These are phyloP conservation scores for Gallinago nigripennis DNA, from an alignment of 2,797 vertebrate species.

Conservation along the genomic window DNA sequence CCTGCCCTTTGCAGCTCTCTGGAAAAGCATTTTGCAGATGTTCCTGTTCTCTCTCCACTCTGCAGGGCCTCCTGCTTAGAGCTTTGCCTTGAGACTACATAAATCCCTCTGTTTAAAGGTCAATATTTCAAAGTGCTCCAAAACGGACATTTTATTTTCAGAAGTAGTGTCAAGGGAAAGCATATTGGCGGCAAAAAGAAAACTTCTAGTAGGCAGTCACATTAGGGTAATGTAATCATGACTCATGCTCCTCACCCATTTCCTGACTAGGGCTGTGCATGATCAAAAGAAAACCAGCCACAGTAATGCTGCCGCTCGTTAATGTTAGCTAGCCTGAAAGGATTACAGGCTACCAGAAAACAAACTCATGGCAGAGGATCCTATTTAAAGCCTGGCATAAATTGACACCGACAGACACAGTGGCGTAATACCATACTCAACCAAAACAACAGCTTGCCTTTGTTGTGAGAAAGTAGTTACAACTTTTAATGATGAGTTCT, in stretches of 20 bases:
- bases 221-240: conserved; percentile 55
- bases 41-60: not conserved
- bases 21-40: conserved; percentile 9
- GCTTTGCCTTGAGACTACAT: not conserved
- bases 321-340: conserved; percentile 33
- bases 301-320: conserved; percentile 14
- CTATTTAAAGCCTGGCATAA: conserved; percentile 32
- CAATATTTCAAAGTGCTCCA: conserved; percentile 39
- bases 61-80: conserved; percentile 15
- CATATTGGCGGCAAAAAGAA: not conserved
- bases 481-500: not conserved
- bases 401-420: not conserved
- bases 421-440: not conserved
- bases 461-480: not conserved
- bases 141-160: conserved; percentile 48
- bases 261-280: conserved; percentile 42
- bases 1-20: conserved; percentile 3
- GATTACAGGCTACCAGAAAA: conserved; percentile 39
- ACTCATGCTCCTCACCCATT: conserved; percentile 63
- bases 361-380: conserved; percentile 5
- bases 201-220: conserved; percentile 37
- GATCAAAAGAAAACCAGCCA: conserved; percentile 58
- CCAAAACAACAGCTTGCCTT: not conserved
- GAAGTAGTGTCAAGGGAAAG: conserved; percentile 27
- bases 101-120: conserved; percentile 51